Base-by-base conservation (phyloP, 2,888 invertebrate species). In the Tetropium fuscum region DNA sequence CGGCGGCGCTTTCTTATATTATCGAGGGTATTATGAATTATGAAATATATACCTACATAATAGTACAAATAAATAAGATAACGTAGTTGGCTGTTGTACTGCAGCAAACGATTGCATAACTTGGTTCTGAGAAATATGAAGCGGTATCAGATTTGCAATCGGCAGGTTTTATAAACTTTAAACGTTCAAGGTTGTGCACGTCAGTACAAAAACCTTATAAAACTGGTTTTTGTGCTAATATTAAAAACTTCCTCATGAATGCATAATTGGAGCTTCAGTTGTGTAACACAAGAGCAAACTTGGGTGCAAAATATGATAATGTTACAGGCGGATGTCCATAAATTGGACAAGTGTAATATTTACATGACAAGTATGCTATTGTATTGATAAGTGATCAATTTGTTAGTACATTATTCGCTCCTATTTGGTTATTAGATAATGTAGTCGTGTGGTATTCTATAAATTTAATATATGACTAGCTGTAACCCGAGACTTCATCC, bases 131-230 rank as follows among this genome's bases (percentile, higher is more conserved):
- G 27, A 25, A 55, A 34, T 7, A 20, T 34, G 11, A 20, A 44
- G 18, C 32, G 15, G 34, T 22, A 19, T 11, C 5, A 41, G 13
- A 53, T 53, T 53, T 41, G 40, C 41, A 41, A 20, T n/a, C n/a
- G n/a, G n/a, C n/a, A n/a, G n/a, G n/a, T 32, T 11, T 10, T 22
- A 16, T 16, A 10, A 27, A 53, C 15, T 41, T 25, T 11, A 53
- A 53, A 41, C 40, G 43, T 41, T 53, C 53, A 40, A 53, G 48
- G 48, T 36, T 34, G 22, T 16, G 30, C 30, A 11, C 8, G 19
- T 22, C 38, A 48, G 48, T 36, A 30, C 36, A 38, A 48, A 48
- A 48, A 34, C 48, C 48, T 36, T 36, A 36, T 25, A 36, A 48
- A 48, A 48, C 48, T 48, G 48, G 48, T 48, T 48, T 47, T 48